These are phyloP conservation scores for Disparrhopalites patrizii DNA, from an alignment of 2,888 invertebrate species.

Conservation along the genomic window DNA sequence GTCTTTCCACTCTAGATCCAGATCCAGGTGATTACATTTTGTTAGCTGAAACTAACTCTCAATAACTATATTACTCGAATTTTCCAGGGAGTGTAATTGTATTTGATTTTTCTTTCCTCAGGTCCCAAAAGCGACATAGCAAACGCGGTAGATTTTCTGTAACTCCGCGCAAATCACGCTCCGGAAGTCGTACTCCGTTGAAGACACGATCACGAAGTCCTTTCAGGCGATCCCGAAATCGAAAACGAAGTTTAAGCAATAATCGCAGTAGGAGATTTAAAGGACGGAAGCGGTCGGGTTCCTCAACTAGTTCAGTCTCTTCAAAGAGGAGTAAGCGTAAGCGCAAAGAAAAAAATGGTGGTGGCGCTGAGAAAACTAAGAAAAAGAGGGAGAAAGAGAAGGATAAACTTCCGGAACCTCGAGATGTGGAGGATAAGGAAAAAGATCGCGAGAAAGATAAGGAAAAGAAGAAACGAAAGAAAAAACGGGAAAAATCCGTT, in stretches of 20 bases:
- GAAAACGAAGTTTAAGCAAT: conserved; percentile 51
- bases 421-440: conserved; percentile 47
- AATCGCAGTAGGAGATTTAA: conserved; percentile 49
- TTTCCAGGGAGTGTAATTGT: neutral
- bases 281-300: conserved; percentile 42
- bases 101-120: conserved; percentile 25
- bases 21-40: conserved; percentile 30
- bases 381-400: conserved; percentile 56
- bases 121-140: conserved; percentile 4
- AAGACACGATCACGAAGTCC: conserved; percentile 45
- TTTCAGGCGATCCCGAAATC: conserved; percentile 52
- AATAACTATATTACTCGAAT: neutral
- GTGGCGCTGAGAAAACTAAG: conserved; percentile 51
- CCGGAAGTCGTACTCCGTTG: conserved; percentile 17
- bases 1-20: conserved; percentile 29
- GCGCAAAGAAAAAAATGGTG: conserved; percentile 49
- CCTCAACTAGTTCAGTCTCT: conserved; percentile 26
- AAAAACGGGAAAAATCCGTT: conserved; percentile 53
- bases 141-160: conserved; percentile 14
- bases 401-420: conserved; percentile 52
- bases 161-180: conserved; percentile 35
- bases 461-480: conserved; percentile 49
- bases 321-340: conserved; percentile 31
- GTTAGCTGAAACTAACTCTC: neutral
- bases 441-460: conserved; percentile 28